phyloP scores from a whole-genome alignment of 2,888 invertebrate species.

The Cheiracanthium punctorium region DNA sequence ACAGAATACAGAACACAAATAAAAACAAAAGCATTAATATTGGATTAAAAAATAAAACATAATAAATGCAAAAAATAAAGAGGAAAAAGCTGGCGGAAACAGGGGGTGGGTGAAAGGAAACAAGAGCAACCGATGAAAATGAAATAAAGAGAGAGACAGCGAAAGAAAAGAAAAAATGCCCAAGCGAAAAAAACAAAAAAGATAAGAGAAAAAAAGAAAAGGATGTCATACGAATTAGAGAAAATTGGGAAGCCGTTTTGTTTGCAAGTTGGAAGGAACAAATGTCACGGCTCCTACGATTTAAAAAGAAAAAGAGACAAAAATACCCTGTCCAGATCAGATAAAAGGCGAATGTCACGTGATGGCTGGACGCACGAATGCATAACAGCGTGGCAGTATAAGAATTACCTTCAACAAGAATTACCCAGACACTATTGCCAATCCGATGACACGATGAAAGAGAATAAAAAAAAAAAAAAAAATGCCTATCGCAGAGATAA shows the following conservation, averaged over 20 bases:
- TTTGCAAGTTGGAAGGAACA: slow-evolving; percentile 12
- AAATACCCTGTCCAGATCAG: slow-evolving; percentile 13
- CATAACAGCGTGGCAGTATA: neutral
- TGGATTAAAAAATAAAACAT: neutral
- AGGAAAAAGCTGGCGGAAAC: slow-evolving; percentile 8
- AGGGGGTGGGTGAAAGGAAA: slow-evolving; percentile 9
- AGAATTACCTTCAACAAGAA: neutral
- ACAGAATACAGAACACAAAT: slow-evolving; percentile 6
- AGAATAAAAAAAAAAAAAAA: too few species aligned
- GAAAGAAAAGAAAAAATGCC: neutral
- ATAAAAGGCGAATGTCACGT: slow-evolving; percentile 10
- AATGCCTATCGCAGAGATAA: neutral
- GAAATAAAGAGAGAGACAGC: neutral
- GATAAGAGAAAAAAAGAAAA: neutral
- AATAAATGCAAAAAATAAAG: neutral
- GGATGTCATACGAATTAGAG: slow-evolving; percentile 28
- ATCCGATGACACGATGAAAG: neutral
- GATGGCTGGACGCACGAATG: slow-evolving; percentile 7
- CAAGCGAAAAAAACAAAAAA: neutral
- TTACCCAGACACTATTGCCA: neutral
- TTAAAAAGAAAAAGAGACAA: neutral
- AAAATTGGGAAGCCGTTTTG: slow-evolving; percentile 28
- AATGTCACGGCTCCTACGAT: slow-evolving; percentile 19
- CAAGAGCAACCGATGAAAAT: neutral
- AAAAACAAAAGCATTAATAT: neutral